Evolutionary conservation across 1,140 invertebrate species (phyloP).

Genomic region (Meloidogyne floridensis): DNA sequence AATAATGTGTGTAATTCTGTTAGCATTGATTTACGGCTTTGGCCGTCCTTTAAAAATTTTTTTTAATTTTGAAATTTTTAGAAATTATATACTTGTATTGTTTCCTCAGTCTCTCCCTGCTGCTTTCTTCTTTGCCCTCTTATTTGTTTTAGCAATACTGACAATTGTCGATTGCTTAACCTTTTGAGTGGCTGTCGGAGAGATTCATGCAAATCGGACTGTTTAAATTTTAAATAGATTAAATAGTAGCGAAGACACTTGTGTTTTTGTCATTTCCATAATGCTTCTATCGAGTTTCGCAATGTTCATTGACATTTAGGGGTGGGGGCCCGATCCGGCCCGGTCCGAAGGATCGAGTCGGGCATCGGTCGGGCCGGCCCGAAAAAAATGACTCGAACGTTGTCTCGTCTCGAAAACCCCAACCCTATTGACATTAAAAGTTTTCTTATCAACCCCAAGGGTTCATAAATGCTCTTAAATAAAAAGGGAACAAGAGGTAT

Average conservation of each 20-base stretch:
- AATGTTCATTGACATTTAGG: no score
- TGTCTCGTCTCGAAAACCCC: no score
- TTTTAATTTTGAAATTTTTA: background rate
- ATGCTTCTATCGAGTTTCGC: no score
- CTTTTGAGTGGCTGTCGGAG: slow-evolving; percentile 20
- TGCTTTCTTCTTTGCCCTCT: slow-evolving; percentile 18
- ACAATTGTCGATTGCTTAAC: slow-evolving; percentile 23
- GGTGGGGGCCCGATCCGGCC: no score
- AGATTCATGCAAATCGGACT: slow-evolving; percentile 26
- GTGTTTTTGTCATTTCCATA: no score
- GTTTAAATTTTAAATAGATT: background rate
- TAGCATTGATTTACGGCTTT: slow-evolving; percentile 19
- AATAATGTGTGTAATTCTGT: slow-evolving; percentile 23
- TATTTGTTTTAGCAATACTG: slow-evolving; percentile 27
- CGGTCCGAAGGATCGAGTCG: no score
- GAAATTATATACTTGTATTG: background rate
- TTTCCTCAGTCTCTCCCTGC: background rate
- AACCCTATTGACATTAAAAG: background rate
- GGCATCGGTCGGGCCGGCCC: no score
- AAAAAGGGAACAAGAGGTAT: no score
- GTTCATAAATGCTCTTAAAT: no score
- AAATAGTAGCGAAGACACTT: no score
- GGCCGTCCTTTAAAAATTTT: slow-evolving; percentile 2
- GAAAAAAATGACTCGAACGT: no score
- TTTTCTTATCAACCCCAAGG: no score